Percentiles rank a stretch among this genome's conserved stretches.
Evolutionary conservation across 2,888 invertebrate species (phyloP).

Genomic region (Lobophora halterata): DNA sequence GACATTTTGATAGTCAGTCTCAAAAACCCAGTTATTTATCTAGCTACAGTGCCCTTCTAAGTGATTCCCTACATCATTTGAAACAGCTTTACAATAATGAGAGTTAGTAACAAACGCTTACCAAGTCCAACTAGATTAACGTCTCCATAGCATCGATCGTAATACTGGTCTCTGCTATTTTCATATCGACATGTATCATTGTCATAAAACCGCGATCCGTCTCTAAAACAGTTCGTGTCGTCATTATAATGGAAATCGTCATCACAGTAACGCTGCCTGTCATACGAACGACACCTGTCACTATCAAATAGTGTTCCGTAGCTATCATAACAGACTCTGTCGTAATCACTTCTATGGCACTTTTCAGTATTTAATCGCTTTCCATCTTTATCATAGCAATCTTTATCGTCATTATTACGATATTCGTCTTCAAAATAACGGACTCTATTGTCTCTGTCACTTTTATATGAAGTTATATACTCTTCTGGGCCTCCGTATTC

Average conservation of each 20-base stretch:
- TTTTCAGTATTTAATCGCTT: too few relatives aligned
- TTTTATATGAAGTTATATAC: constrained; percentile 3
- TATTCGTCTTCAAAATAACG: constrained; percentile 15
- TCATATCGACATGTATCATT: constrained; percentile 12
- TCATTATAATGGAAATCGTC: constrained; percentile 5
- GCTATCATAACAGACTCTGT: neutral
- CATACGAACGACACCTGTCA: neutral
- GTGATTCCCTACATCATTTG: too few relatives aligned
- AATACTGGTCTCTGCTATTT: constrained; percentile 1
- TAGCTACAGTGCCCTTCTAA: too few relatives aligned
- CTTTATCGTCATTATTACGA: constrained; percentile 7
- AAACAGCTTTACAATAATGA: too few relatives aligned
- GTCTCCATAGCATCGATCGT: neutral
- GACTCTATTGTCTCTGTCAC: constrained; percentile 4
- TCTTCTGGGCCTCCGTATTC: constrained; percentile 12
- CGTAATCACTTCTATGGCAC: too few relatives aligned
- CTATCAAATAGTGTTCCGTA: neutral
- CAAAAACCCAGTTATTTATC: too few relatives aligned
- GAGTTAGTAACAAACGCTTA: neutral
- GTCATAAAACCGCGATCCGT: constrained; percentile 1
- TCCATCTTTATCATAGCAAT: too few relatives aligned
- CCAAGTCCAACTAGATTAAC: constrained; percentile 5
- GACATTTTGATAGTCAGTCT: too few relatives aligned
- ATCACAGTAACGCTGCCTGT: neutral
- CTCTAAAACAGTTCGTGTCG: constrained; percentile 11